Base-by-base conservation (phyloP, 2,888 invertebrate genomes). In the Chloroclysta siterata region DNA sequence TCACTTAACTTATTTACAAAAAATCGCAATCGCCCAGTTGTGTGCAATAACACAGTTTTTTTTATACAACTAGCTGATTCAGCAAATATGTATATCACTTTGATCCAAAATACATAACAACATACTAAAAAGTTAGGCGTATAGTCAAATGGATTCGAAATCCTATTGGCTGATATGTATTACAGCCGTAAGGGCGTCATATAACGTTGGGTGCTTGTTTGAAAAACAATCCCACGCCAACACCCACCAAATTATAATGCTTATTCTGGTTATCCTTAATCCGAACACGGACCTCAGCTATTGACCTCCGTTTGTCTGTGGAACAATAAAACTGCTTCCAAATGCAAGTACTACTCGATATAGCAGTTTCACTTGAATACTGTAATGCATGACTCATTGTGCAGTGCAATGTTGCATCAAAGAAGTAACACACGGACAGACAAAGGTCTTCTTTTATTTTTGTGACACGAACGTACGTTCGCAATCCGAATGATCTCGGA, bases 181-280 rank as follows among this genome's bases (percentile, higher is more conserved):
- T 42, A 14, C 5, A 14, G 14, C n/a, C n/a, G 42, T 46, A 46
- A 11, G 2, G 3, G 15, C 46, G 0, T 17, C 17, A 4, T 17
- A 17, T 17, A 46, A 15, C 17, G 46, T 11, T 17, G 17, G 17
- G 5, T 8, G 5, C 10, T 46, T 46, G 14, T 17, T 46, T 11
- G 17, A 46, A 2, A 42, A 46, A 11, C 1, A 44, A 39, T 42
- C 64, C 60, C 60, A 53, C 60, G 28, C 28, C 8, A 5, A 60
- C 65, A 60, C 65, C 65, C 60, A 65, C 65, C 14, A 11, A 53
- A 53, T 33, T 50, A 57, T 53, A 53, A 53, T 46, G 53, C 36
- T 51, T 54, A 33, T 51, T 58, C 56, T 61, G 53, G 61, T 51
- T 61, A 54, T 54, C 60, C 64, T 60, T 48, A 53, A 41, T 53